These are phyloP conservation scores for Ceratosolen solmsi DNA, from an alignment of 1,140 invertebrate genomes.

Conservation along the genomic window DNA sequence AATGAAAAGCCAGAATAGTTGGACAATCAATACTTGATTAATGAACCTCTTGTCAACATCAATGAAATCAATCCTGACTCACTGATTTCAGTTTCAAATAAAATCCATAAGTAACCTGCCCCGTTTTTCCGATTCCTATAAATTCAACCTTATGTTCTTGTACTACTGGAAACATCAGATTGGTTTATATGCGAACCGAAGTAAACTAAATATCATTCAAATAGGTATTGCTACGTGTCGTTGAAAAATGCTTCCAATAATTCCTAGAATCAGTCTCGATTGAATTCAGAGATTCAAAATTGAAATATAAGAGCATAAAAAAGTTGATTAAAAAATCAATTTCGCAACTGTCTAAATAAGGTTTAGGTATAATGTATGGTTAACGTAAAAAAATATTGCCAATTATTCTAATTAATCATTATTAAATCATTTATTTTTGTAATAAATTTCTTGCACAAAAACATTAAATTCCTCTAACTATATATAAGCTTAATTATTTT, in stretches of 20 bases:
- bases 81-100: conserved; percentile 5
- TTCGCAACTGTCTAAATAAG: not conserved
- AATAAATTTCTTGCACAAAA: too few species aligned
- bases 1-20: not conserved
- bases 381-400: too few species aligned
- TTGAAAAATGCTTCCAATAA: not conserved
- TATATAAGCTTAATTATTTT: too few species aligned
- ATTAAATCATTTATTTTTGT: too few species aligned
- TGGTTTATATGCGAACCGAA: not conserved
- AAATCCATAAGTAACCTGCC: not conserved
- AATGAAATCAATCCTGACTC: conserved; percentile 4
- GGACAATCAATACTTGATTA: conserved; percentile 4
- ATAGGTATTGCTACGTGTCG: not conserved
- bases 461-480: too few species aligned
- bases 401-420: too few species aligned
- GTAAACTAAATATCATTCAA: not conserved
- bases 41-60: not conserved
- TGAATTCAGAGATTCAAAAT: not conserved
- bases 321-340: not conserved
- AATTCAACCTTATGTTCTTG: not conserved
- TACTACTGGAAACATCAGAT: not conserved
- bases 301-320: not conserved
- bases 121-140: not conserved
- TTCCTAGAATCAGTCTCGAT: not conserved
- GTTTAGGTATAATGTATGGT: too few species aligned